Percentiles rank a stretch among this genome's conserved stretches.
These are phyloP conservation scores for Schizopygopsis pylzovi DNA, from an alignment of 2,797 vertebrate species.

Conservation along the genomic window DNA sequence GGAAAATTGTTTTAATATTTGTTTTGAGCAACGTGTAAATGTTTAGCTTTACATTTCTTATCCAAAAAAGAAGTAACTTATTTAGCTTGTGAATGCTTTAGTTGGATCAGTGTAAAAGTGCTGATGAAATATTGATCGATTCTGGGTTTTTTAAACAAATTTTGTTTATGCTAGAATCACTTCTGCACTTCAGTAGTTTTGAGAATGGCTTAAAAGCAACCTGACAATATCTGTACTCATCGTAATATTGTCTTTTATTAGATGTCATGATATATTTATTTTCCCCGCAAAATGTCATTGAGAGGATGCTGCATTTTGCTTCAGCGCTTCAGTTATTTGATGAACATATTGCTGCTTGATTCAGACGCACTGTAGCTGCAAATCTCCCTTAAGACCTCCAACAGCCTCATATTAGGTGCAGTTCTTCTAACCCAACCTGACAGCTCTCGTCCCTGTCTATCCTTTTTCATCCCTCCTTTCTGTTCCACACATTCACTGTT, in stretches of 20 bases:
- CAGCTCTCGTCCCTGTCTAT: conserved; percentile 53
- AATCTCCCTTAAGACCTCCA: conserved; percentile 35
- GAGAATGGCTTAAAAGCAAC: not conserved
- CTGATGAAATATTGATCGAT: not conserved
- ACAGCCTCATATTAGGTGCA: conserved; percentile 26
- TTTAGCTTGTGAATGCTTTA: not conserved
- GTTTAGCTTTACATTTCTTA: not conserved
- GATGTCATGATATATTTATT: not conserved
- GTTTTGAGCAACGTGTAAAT: not conserved
- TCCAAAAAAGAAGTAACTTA: not conserved
- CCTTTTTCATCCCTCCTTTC: conserved; percentile 30
- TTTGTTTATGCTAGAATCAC: not conserved
- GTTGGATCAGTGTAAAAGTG: not conserved
- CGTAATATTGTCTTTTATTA: not conserved
- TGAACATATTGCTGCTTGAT: conserved; percentile 12
- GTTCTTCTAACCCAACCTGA: conserved; percentile 65
- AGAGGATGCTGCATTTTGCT: not conserved
- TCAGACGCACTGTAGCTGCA: conserved; percentile 27
- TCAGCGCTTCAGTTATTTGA: not conserved
- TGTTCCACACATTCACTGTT: conserved; percentile 23
- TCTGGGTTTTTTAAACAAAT: not conserved
- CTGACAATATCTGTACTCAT: not conserved
- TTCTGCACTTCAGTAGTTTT: not conserved
- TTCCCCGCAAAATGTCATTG: not conserved
- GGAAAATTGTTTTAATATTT: not conserved